These are phyloP conservation scores for Morpho achilles DNA, from an alignment of 2,888 invertebrate genomes.

Conservation along the genomic window DNA sequence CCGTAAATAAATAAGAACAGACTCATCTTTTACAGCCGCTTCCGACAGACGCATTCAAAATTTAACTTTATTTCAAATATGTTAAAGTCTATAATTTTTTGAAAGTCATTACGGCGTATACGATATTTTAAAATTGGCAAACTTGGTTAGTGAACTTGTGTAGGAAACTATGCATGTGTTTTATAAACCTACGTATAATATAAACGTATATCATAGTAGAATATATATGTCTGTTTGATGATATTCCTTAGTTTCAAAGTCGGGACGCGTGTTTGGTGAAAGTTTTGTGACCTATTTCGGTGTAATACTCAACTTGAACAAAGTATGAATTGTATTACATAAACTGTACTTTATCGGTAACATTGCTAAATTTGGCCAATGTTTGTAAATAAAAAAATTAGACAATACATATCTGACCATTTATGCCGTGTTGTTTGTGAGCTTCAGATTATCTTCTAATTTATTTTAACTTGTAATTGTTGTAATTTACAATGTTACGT, in stretches of 20 bases:
- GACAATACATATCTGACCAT: too few species aligned
- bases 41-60: slow-evolving; percentile 37
- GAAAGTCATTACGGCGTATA: slow-evolving; percentile 28
- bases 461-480: too few species aligned
- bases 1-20: slow-evolving; percentile 80
- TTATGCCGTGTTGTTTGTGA: too few species aligned
- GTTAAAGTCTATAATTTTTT: slow-evolving; percentile 34
- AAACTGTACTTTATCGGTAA: slow-evolving; percentile 6
- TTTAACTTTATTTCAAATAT: slow-evolving; percentile 29
- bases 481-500: too few species aligned
- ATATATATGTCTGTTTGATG: slow-evolving; percentile 32
- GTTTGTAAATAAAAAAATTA: too few species aligned
- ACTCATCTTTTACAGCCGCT: slow-evolving; percentile 76
- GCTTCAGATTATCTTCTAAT: too few species aligned
- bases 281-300: slow-evolving; percentile 37
- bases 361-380: too few species aligned
- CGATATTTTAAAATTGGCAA: slow-evolving; percentile 32
- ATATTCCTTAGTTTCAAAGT: slow-evolving; percentile 41
- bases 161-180: slow-evolving; percentile 71
- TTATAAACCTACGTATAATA: slow-evolving; percentile 42
- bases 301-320: slow-evolving; percentile 24
- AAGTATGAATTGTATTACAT: slow-evolving; percentile 14
- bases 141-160: slow-evolving; percentile 52
- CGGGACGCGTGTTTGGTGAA: slow-evolving; percentile 47
- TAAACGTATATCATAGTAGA: slow-evolving; percentile 54